A percentile compares a stretch with the other conserved stretches of the same genome.
Conservation (phyloP, 2,888 invertebrate species). For the Periphyllus acericola region DNA sequence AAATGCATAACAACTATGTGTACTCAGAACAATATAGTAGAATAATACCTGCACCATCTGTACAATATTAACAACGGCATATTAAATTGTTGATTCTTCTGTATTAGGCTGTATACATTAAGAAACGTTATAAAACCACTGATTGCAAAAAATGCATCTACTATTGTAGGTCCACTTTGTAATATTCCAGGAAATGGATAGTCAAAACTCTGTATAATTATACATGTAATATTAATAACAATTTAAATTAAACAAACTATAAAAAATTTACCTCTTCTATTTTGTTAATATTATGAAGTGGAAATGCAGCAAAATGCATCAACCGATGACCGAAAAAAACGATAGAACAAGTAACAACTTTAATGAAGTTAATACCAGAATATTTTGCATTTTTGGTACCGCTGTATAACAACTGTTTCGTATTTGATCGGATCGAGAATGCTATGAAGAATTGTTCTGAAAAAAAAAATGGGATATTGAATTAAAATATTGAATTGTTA, state of each 20-base stretch:
- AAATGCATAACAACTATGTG: no score
- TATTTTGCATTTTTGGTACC: neutral
- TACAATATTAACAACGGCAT: conserved; percentile 6
- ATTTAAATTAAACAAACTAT: neutral
- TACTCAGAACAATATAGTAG: no score
- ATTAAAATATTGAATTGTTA: no score
- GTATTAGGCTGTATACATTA: neutral
- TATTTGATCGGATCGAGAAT: conserved; percentile 11
- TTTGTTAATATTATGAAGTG: conserved; percentile 14
- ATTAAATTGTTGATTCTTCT: conserved; percentile 18
- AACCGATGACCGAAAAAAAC: conserved; percentile 21
- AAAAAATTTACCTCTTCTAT: neutral
- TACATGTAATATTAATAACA: neutral
- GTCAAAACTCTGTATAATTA: neutral
- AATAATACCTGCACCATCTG: conserved; percentile 44
- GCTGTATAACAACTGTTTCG: neutral
- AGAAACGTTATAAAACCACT: conserved; percentile 23
- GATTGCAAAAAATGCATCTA: conserved; percentile 22
- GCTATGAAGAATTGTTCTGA: conserved; percentile 9
- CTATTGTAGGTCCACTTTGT: conserved; percentile 22
- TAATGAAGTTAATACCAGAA: conserved; percentile 7
- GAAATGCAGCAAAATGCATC: neutral
- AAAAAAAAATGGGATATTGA: neutral
- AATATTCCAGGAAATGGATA: neutral
- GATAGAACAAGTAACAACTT: neutral